A percentile compares a stretch with the other conserved stretches of the same genome.
These are phyloP conservation scores for Oplegnathus fasciatus DNA, from an alignment of 2,113 vertebrate genomes.

Conservation along the genomic window DNA sequence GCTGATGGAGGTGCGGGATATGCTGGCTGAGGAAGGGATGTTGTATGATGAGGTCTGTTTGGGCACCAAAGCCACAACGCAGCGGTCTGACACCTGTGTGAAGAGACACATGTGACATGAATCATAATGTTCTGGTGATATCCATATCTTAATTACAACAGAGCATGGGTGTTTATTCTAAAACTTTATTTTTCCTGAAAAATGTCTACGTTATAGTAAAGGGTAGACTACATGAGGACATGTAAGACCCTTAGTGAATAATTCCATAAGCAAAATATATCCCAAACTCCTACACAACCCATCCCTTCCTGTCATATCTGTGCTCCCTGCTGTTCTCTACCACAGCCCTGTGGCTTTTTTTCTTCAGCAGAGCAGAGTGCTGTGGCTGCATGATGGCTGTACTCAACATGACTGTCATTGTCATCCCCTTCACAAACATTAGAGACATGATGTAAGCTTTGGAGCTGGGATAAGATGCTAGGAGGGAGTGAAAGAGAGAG, in stretches of 20 bases:
- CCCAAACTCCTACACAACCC: conserved; percentile 12
- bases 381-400: conserved; percentile 52
- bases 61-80: conserved; percentile 95
- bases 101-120: conserved; percentile 21
- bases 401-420: conserved; percentile 64
- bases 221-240: conserved; percentile 10
- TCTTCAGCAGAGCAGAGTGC: conserved; percentile 37
- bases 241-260: conserved; percentile 24
- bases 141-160: not conserved
- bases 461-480: conserved; percentile 41
- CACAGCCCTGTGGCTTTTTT: conserved; percentile 45
- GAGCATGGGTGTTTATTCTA: not conserved
- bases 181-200: not conserved
- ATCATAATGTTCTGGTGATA: not conserved
- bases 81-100: conserved; percentile 95
- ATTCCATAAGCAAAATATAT: conserved; percentile 46
- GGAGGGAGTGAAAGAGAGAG: conserved; percentile 7
- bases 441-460: conserved; percentile 58
- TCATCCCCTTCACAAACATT: conserved; percentile 61
- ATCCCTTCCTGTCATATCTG: conserved; percentile 54
- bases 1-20: conserved; percentile 95
- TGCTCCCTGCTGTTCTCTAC: conserved; percentile 50
- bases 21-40: conserved; percentile 95
- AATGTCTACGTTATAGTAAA: not conserved
- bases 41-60: conserved; percentile 99